Base-by-base conservation (phyloP, 2,797 vertebrate genomes). In the Tenualosa thibaudeaui region DNA sequence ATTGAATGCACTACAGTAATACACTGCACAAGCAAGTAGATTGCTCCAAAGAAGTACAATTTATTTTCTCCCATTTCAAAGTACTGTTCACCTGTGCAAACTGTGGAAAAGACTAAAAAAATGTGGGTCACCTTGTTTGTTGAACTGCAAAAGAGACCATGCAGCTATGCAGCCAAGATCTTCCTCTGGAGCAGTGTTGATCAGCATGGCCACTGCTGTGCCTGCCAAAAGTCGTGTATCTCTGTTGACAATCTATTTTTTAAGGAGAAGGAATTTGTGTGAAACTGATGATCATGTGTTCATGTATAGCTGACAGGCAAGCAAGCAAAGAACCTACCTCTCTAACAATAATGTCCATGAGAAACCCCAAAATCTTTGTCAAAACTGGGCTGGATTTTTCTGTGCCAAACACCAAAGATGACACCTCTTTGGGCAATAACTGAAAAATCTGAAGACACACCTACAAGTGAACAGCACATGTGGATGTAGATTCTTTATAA, bases 401-500 rank as follows among this genome's bases (percentile, higher is more conserved):
- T 0, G 88, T 17, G 0, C 89, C 90, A 96, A 96, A 97, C 7
- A 94, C 95, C 0, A 95, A 84, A 19, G 92, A 92, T 22, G 92
- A 87, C 83, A 98, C 89, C 0, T 96, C 92, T 58, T 89, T 81
- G 0, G 96, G 91, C 88, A 98, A 86, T 0, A 85, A 90, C 92
- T 97, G 96, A 89, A 98, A 98, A 19, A 96, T 90, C 88, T 97
- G 97, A 87, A 98, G 93, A 89, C 96, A 98, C 37, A 96, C 89
- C 97, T 98, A 91, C 26, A 87, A 83, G 3, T 89, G 37, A 85
- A 19, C n/a, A n/a, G 22, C 7, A 62, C 8, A 60, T 9, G 56
- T n/a, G 5, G 22, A n/a, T 24, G 22, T 5, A 58, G 19, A 58
- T n/a, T 54, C 12, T 54, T 54, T 3, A 15, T 54, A 54, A 13